Conservation (phyloP, 2,888 invertebrate species). For the Tachina fera region DNA sequence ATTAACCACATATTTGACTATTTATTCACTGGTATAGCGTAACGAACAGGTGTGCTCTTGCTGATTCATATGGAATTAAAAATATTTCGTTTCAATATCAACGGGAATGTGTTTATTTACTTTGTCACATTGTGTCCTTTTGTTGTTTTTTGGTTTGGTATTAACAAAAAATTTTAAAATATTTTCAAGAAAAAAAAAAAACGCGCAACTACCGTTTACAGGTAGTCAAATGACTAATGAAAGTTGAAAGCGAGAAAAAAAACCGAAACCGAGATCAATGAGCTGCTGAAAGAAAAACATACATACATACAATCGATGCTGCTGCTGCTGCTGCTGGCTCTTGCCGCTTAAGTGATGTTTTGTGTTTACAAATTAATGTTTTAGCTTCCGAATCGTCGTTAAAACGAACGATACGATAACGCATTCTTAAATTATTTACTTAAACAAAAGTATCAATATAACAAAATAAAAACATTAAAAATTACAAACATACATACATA, state of each 20-base stretch:
- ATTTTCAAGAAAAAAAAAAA: conserved; percentile 27
- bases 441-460: conserved; percentile 55
- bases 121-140: conserved; percentile 64
- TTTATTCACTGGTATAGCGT: conserved; percentile 41
- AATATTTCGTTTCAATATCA: conserved; percentile 44
- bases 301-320: neutral
- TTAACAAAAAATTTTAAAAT: conserved; percentile 34
- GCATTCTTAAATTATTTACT: conserved; percentile 59
- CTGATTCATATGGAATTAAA: conserved; percentile 23
- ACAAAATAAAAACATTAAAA: conserved; percentile 38
- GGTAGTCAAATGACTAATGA: conserved; percentile 52
- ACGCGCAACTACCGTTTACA: conserved; percentile 63
- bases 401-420: conserved; percentile 48
- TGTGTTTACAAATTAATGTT: conserved; percentile 72
- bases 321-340: conserved; percentile 22
- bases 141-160: neutral
- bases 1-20: conserved; percentile 50
- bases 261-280: conserved; percentile 35
- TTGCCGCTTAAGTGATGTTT: conserved; percentile 67
- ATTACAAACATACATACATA: neutral
- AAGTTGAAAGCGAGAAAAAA: conserved; percentile 45
- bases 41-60: conserved; percentile 60
- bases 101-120: conserved; percentile 17
- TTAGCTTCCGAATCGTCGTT: conserved; percentile 66
- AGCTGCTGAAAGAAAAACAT: conserved; percentile 15